Conservation (phyloP, 2,113 vertebrate species). For the Protobothrops flavoviridis region DNA sequence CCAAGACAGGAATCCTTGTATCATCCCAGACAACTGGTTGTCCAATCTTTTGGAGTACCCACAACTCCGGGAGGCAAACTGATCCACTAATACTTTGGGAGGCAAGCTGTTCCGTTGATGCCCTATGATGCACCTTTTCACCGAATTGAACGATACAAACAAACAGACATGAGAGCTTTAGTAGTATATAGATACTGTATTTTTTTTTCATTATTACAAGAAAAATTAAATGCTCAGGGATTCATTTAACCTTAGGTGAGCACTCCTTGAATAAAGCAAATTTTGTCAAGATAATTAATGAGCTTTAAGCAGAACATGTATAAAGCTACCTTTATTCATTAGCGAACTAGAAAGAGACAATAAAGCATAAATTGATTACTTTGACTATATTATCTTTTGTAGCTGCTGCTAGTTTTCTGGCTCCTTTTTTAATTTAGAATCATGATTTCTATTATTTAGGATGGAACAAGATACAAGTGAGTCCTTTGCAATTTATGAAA, state of each 20-base stretch:
- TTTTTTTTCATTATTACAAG: constrained; percentile 42
- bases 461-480: constrained; percentile 31
- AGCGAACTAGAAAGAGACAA: constrained; percentile 48
- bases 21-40: neutral
- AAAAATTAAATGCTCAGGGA: constrained; percentile 45
- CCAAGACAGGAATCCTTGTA: neutral
- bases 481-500: constrained; percentile 48
- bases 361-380: constrained; percentile 61
- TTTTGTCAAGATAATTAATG: constrained; percentile 61
- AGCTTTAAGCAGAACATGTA: constrained; percentile 45
- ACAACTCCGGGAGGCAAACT: neutral
- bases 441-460: constrained; percentile 49
- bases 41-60: neutral
- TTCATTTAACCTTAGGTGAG: constrained; percentile 58
- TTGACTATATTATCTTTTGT: constrained; percentile 57
- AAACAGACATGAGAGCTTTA: neutral
- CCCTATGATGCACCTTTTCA: neutral
- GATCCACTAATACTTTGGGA: neutral
- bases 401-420: constrained; percentile 42
- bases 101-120: neutral
- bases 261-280: constrained; percentile 53
- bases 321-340: constrained; percentile 53
- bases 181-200: neutral
- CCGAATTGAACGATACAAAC: neutral
- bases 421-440: constrained; percentile 45